Evolutionary conservation across 2,113 vertebrate genomes (phyloP), one percentile per base, ranked within the genome.

Genomic region (Recurvirostra avosetta): DNA sequence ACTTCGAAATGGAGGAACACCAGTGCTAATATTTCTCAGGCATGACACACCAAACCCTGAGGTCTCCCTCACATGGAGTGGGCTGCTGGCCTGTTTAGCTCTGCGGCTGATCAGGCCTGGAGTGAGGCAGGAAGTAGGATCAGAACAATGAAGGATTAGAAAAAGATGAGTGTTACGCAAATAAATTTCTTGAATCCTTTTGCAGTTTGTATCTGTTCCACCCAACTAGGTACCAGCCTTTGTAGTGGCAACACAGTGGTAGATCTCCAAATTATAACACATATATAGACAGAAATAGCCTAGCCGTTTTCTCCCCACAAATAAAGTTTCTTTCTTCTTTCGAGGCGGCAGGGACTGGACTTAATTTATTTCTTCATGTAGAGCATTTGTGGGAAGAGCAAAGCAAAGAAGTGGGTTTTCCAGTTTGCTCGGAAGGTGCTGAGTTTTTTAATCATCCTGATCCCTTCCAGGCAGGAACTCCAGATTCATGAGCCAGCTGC

Each of bases 391-490:
- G 70, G 73, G 92, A 95, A 92, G 76, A 94, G 92, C 66, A 91
- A 85, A 94, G 95, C 58, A 70, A 94, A 95, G 55, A 81, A 92
- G 86, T 73, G 86, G 76, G 66, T 62, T 97, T 96, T 94, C 76
- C 76, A 87, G 86, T 96, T 94, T 91, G 83, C 91, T 96, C 81
- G 86, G 89, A 94, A 95, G 94, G 91, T 97, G 95, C 80, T 95
- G 94, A 97, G 91, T 84, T 96, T 96, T 96, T 95, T 94, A 97
- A 94, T 97, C 94, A 96, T 95, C 73, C 77, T 96, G 91, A 93
- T 95, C 91, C 95, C 89, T 95, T 96, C 92, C 86, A 96, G 95
- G 91, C 96, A 95, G 91, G 74, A 95, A 85, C 94, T 92, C 83
- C 86, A 92, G 96, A 72, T 72, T 94, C 91, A 91, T 65, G 86